Base-by-base conservation (phyloP, 1,140 invertebrate species). In the Drosophila kikkawai region DNA sequence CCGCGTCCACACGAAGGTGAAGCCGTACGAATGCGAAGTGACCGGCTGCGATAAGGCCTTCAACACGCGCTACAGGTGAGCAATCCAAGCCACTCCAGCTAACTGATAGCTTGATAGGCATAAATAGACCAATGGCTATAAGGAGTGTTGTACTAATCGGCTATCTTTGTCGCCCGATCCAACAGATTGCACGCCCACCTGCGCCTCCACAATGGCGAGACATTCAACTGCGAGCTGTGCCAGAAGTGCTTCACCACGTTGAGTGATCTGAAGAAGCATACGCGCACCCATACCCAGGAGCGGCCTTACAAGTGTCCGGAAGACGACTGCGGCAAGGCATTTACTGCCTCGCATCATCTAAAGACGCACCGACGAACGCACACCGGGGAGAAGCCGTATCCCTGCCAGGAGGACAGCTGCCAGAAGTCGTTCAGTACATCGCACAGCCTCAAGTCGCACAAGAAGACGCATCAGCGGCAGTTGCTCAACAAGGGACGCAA, bases 191-290 rank as follows among this genome's bases (percentile, higher is more conserved):
- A 97, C 93, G 98, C 98, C 82, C 98, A 99, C 93, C 95, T 98
- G 93, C 95, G 98, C 82, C 94, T 99, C 68, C 98, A 99, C 93
- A 98, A 96, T 92, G 98, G 98, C 12, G 96, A 98, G 90, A 98
- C 98, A n/a, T 99, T 99, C 93, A 98, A 99, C 93, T 99, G 98
- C 93, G 94, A 95, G 81, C 96, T 96, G 66, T 99, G 98, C 88
- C 94, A 95, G 50, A 99, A 99, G 93, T 97, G 96, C 93, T 99
- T 99, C 93, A 99, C 98, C 9, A 99, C 98, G 36, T 93, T 98
- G 50, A 98, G 97, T 93, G 98, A 99, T 93, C 94, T 98, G 78
- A 97, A 98, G 93, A 99, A 99, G 95, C 98, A 99, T 93, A 95
- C 96, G 80, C 94, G 98, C 65, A 98, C 97, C 47, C 98, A 99